A percentile compares a stretch with the other conserved stretches of the same genome.
Evolutionary conservation across 2,113 vertebrate genomes (phyloP).

Genomic region (Heloderma charlesbogerti): DNA sequence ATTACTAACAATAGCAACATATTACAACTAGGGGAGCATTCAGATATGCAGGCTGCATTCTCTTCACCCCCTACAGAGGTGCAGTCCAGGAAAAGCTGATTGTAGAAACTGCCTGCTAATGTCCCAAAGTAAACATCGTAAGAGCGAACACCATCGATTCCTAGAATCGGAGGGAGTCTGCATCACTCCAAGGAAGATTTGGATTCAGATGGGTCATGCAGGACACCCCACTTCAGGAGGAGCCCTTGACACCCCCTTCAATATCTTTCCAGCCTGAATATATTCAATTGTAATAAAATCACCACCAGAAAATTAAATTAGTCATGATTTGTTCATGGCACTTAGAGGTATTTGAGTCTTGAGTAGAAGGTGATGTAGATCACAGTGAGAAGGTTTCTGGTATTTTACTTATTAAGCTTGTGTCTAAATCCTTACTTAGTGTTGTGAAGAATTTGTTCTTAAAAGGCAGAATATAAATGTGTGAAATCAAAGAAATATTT

Average conservation of each 20-base stretch:
- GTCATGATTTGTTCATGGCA: neutral
- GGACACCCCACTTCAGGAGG: too few species aligned
- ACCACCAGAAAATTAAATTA: neutral
- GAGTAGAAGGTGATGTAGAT: neutral
- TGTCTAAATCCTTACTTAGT: neutral
- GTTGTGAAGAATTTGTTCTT: neutral
- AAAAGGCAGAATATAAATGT: neutral
- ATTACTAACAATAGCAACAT: neutral
- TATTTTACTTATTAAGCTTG: neutral
- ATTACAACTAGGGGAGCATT: neutral
- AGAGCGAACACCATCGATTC: neutral
- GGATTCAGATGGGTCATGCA: too few species aligned
- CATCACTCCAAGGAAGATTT: too few species aligned
- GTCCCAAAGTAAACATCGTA: neutral
- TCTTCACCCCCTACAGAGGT: neutral
- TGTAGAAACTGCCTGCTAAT: neutral
- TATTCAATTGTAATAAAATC: neutral
- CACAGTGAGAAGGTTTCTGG: neutral
- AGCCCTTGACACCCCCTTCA: too few species aligned
- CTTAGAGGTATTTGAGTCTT: neutral
- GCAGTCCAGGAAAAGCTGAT: neutral
- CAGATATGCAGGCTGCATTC: neutral
- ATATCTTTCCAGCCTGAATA: too few species aligned
- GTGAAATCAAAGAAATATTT: neutral
- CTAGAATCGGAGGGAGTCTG: neutral